Conservation (phyloP, 1,140 invertebrate genomes). For the Cyclargus thomasi region DNA sequence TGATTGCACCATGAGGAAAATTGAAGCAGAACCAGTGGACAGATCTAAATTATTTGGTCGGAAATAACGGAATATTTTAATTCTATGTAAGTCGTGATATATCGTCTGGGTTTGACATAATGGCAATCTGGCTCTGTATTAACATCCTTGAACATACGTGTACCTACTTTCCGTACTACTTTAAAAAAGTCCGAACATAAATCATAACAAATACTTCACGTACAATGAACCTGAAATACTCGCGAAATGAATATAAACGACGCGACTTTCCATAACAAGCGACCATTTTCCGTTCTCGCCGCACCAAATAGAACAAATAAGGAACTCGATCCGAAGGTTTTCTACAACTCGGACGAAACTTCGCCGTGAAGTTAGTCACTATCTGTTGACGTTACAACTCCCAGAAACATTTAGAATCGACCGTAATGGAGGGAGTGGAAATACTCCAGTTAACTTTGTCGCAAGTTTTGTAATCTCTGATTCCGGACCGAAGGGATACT, state of each 20-base stretch:
- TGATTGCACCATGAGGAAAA: no score
- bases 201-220: background rate
- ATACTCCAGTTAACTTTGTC: conserved; percentile 7
- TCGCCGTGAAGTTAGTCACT: conserved; percentile 8
- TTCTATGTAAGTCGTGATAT: no score
- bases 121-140: no score
- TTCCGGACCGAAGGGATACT: background rate
- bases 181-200: background rate
- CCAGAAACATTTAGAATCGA: conserved; percentile 6
- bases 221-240: background rate
- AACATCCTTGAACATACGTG: no score
- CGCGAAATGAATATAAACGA: conserved; percentile 5
- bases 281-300: conserved; percentile 4
- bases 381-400: conserved; percentile 6
- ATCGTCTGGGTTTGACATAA: no score
- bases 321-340: conserved; percentile 8
- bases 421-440: conserved; percentile 9
- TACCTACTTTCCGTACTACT: no score
- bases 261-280: background rate
- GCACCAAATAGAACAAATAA: conserved; percentile 8
- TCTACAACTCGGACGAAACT: conserved; percentile 6
- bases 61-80: no score
- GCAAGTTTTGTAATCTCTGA: conserved; percentile 7
- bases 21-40: no score
- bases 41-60: no score